Conservation (phyloP, 2,888 invertebrate genomes). For the Sarcophaga rosellei region DNA sequence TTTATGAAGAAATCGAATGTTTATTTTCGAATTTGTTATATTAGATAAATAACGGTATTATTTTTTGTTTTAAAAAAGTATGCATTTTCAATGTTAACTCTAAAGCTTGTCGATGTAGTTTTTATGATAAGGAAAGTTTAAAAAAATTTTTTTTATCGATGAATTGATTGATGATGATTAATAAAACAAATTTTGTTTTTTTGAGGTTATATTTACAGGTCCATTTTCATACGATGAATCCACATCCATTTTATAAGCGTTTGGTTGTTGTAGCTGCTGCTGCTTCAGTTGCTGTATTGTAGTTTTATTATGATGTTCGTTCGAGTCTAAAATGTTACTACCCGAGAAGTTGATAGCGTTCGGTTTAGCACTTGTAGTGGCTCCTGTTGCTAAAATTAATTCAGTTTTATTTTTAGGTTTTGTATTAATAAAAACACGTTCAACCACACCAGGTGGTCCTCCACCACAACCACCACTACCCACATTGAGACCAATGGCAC, state of each 20-base stretch:
- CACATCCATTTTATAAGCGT: constrained; percentile 71
- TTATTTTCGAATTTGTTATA: too few species aligned
- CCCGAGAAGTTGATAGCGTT: constrained; percentile 31
- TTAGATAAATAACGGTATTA: too few species aligned
- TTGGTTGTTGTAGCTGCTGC: constrained; percentile 24
- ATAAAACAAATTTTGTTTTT: neutral
- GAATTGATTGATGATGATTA: too few species aligned
- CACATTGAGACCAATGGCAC: neutral
- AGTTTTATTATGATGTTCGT: constrained; percentile 62
- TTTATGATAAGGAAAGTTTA: neutral
- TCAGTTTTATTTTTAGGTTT: constrained; percentile 68
- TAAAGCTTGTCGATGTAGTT: neutral
- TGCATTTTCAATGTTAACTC: too few species aligned
- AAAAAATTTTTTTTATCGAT: constrained; percentile 15
- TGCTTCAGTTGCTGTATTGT: neutral
- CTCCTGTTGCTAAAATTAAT: constrained; percentile 67
- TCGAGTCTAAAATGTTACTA: constrained; percentile 60
- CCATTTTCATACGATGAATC: constrained; percentile 69
- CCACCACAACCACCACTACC: constrained; percentile 56
- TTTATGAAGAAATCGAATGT: too few species aligned
- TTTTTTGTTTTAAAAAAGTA: too few species aligned
- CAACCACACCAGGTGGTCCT: constrained; percentile 70
- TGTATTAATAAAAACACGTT: constrained; percentile 75
- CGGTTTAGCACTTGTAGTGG: constrained; percentile 44
- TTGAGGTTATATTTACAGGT: constrained; percentile 71